A percentile compares a stretch with the other conserved stretches of the same genome.
These are phyloP conservation scores for Nannoperca australis DNA, from an alignment of 2,797 vertebrate genomes.

Conservation along the genomic window DNA sequence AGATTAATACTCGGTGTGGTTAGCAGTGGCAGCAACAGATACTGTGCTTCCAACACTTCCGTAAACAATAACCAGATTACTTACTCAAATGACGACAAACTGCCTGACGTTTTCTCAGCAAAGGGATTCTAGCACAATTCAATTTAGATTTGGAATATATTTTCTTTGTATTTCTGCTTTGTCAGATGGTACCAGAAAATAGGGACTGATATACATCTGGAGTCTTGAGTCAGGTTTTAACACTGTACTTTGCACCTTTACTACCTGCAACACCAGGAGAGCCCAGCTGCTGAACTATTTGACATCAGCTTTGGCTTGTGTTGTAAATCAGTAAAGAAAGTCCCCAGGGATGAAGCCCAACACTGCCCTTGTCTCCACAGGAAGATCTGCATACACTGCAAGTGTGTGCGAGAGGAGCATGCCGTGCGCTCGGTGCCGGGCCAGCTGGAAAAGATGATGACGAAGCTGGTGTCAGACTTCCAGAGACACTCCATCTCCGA, in stretches of 20 bases:
- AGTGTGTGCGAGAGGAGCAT: slow-evolving; percentile 93
- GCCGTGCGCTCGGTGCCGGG: slow-evolving; percentile 87
- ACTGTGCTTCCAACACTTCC: no score
- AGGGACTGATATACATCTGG: background rate
- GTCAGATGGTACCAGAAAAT: background rate
- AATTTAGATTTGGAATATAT: background rate
- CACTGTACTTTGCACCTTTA: slow-evolving; percentile 13
- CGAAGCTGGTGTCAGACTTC: slow-evolving; percentile 91
- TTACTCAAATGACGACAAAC: no score
- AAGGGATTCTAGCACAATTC: no score
- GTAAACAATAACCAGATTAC: no score
- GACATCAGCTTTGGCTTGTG: slow-evolving; percentile 33
- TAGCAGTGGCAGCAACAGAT: no score
- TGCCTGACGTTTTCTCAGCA: no score
- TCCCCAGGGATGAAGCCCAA: slow-evolving; percentile 24
- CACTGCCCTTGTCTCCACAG: slow-evolving; percentile 74
- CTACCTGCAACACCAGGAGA: slow-evolving; percentile 35
- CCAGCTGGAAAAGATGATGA: slow-evolving; percentile 93
- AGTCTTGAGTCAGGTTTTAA: background rate
- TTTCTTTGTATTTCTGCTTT: background rate
- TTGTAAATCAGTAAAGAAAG: slow-evolving; percentile 51
- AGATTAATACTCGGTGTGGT: no score
- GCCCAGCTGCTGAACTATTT: slow-evolving; percentile 1
- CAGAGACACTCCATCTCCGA: slow-evolving; percentile 92
- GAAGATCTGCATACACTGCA: slow-evolving; percentile 95